Conservation (phyloP, 2,797 vertebrate genomes). For the Gymnopithys bicolor region DNA sequence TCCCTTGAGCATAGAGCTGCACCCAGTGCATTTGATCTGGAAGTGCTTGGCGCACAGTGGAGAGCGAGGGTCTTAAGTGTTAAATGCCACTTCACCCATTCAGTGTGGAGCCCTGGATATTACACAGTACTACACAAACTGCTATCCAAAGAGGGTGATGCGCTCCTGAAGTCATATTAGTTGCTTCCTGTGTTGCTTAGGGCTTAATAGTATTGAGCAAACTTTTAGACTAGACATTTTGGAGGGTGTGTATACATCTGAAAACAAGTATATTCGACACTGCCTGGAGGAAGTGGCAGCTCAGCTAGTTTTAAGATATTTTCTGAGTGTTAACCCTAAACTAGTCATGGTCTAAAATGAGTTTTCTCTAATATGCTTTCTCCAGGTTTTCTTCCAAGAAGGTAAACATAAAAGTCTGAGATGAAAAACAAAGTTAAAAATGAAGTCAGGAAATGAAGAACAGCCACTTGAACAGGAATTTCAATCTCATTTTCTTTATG, state of each 20-base stretch:
- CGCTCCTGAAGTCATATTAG: background rate
- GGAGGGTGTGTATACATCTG: background rate
- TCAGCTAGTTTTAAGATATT: background rate
- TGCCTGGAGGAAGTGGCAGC: background rate
- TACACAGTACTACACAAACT: background rate
- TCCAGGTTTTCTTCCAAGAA: background rate
- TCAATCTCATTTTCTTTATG: background rate
- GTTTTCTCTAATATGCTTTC: background rate
- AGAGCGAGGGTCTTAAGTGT: fast-evolving
- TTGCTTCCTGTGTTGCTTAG: background rate
- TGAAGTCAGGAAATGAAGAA: background rate
- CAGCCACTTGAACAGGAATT: background rate
- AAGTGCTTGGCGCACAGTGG: background rate
- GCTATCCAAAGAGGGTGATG: background rate
- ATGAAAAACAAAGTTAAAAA: background rate
- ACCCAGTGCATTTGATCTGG: background rate
- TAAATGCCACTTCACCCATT: background rate
- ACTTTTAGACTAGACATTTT: background rate
- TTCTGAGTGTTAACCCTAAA: background rate
- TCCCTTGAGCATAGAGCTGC: background rate
- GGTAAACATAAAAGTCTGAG: background rate
- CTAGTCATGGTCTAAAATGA: background rate
- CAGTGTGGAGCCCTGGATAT: background rate
- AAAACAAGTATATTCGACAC: fast-evolving
- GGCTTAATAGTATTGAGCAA: background rate